These are phyloP conservation scores for Protophormia terraenovae DNA, from an alignment of 2,888 invertebrate genomes.

Conservation along the genomic window DNA sequence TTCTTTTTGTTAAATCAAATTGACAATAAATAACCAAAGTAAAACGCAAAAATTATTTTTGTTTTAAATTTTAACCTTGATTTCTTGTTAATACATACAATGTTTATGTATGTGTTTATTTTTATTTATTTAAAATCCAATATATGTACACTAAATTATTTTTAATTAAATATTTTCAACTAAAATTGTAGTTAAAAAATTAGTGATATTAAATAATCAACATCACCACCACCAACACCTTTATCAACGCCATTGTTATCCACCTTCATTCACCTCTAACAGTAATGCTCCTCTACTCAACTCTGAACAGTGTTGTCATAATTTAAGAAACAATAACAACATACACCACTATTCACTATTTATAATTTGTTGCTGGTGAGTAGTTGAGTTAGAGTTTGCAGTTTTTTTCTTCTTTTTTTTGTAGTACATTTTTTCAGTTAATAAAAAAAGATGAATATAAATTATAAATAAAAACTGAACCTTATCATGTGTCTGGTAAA, in stretches of 20 bases:
- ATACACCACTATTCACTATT: neutral
- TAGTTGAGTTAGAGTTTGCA: neutral
- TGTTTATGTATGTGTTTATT: neutral
- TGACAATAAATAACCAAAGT: conserved; percentile 11
- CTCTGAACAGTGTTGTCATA: too few species aligned
- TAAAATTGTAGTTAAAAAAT: neutral
- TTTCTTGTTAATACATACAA: neutral
- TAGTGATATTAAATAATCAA: too few species aligned
- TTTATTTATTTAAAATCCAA: too few species aligned
- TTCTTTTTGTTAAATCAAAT: neutral
- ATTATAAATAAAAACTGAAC: too few species aligned
- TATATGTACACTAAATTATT: neutral
- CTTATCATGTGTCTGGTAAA: too few species aligned
- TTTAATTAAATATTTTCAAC: neutral
- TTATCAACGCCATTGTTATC: neutral
- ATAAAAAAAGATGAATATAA: neutral
- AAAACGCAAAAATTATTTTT: conserved; percentile 28
- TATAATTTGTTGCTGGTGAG: neutral
- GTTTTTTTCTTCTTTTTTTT: neutral
- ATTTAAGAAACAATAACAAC: too few species aligned
- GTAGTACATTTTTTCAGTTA: neutral
- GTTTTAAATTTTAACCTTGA: conserved; percentile 18
- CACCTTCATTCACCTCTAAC: neutral
- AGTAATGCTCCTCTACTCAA: too few species aligned
- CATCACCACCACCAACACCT: too few species aligned